These are phyloP conservation scores for Paratilapia polleni DNA, from an alignment of 2,113 vertebrate species.

Conservation along the genomic window DNA sequence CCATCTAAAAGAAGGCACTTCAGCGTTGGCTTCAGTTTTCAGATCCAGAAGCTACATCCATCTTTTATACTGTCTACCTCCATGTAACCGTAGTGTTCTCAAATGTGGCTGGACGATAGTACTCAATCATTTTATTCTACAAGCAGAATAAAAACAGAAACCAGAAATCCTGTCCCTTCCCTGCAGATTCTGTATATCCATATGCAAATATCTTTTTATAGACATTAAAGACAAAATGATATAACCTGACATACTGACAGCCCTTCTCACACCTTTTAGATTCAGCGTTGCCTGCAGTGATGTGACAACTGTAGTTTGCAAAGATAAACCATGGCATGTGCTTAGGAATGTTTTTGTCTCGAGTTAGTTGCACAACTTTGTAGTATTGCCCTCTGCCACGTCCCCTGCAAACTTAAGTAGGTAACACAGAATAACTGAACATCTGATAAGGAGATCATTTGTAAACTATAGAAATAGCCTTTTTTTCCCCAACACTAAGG, in stretches of 20 bases:
- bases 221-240: fast-evolving
- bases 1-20: neutral
- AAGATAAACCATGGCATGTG: neutral
- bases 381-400: neutral
- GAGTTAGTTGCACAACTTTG: too few relatives aligned
- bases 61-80: neutral
- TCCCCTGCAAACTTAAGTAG: neutral
- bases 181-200: neutral
- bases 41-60: neutral
- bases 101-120: neutral
- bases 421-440: too few relatives aligned
- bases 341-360: neutral
- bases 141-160: neutral
- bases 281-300: neutral
- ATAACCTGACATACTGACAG: fast-evolving
- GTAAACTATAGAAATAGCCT: neutral
- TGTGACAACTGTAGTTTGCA: neutral
- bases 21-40: neutral
- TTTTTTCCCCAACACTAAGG: too few relatives aligned
- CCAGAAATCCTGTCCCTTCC: neutral
- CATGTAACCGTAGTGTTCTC: fast-evolving
- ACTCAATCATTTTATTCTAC: neutral
- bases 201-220: neutral
- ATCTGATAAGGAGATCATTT: fast-evolving
- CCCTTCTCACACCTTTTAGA: neutral